These are phyloP conservation scores for Ailuropoda melanoleuca DNA, from an alignment of 2,113 vertebrate species.

Conservation along the genomic window DNA sequence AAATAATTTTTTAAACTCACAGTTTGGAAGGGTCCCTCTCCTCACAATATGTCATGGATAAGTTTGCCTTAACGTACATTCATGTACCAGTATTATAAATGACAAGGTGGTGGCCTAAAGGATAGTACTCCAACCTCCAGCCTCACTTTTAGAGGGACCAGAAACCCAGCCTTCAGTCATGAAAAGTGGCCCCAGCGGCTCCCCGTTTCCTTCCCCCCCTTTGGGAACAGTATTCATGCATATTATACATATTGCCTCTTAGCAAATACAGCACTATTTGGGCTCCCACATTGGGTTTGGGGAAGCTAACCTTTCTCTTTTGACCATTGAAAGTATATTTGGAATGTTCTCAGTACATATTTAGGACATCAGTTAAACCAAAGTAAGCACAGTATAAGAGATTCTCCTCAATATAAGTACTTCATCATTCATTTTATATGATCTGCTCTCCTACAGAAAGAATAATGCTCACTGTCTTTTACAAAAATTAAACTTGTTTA, in stretches of 20 bases:
- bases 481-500: slow-evolving; percentile 25
- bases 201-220: neutral
- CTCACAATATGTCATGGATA: neutral
- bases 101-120: neutral
- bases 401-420: neutral
- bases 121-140: neutral
- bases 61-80: neutral
- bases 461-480: neutral
- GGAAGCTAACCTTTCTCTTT: slow-evolving; percentile 4
- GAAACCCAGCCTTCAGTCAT: neutral
- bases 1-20: slow-evolving; percentile 15
- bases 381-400: neutral
- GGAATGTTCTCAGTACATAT: neutral
- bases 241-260: neutral
- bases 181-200: neutral
- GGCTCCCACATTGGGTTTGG: neutral
- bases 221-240: neutral
- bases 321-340: neutral
- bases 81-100: neutral
- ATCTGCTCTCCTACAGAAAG: neutral
- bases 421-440: neutral
- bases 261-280: neutral
- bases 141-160: neutral
- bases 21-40: neutral
- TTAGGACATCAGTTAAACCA: slow-evolving; percentile 24